Base-by-base conservation (phyloP, 1,140 invertebrate genomes). In the Heliconius hewitsoni region DNA sequence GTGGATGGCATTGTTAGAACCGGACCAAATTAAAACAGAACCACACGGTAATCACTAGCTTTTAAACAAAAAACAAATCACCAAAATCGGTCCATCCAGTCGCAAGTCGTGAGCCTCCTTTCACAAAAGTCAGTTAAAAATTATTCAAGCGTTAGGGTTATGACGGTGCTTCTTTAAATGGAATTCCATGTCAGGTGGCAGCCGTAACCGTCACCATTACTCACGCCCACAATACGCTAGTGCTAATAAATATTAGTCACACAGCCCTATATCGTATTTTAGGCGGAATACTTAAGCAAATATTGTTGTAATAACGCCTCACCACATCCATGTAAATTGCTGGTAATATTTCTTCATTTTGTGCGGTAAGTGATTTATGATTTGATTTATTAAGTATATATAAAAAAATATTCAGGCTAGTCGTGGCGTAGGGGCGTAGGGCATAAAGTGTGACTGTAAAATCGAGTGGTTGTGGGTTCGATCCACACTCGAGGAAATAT, bases 181-280 rank as follows among this genome's bases (percentile, higher is more conserved):
- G 89, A 92, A 92, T 90, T 88, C 89, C 87, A 84, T 87, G 86
- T 88, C 85, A 90, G 84, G 88, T 86, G 83, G 83, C 76, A 81
- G 42, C 60, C 50, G 52, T 71, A 71, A 71, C 78, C 82, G 83
- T 42, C 78, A 73, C 74, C 86, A 87, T 91, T 84, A 86, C 86
- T 90, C 87, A 90, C 79, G 74, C 71, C 79, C 86, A 76, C 83
- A 87, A 87, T 87, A 87, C 82, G 84, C 55, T 82, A 77, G 79
- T 75, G 70, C 79, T 84, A 85, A 89, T 87, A 89, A 87, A 87
- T 88, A 89, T 87, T 81, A 82, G 81, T 81, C 81, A 84, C 52
- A 74, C 34, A 37, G 42, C 50, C 71, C 16, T 23, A 73, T 60
- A 78, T 66, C 55, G 55, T 73, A 78, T 66, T 73, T 73, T 73